phyloP scores from a whole-genome alignment of 2,888 invertebrate genomes.

The Neocrepidodera transversa region DNA sequence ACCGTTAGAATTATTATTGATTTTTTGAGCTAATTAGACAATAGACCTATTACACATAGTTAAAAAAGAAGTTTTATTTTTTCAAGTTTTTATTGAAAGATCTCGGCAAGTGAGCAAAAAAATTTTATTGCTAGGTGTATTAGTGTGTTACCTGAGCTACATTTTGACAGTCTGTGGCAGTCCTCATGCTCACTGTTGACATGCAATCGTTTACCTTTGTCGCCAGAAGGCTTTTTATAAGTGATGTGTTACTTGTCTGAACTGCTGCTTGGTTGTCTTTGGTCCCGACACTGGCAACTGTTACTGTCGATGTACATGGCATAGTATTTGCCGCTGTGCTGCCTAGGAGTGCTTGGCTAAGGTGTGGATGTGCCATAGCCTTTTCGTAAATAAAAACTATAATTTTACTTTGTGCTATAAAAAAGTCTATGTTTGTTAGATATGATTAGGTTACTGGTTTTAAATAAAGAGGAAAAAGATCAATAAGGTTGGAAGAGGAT shows the following conservation, averaged over 20 bases:
- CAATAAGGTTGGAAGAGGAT: too few species aligned
- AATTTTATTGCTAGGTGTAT: conserved; percentile 44
- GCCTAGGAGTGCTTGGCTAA: conserved; percentile 67
- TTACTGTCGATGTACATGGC: conserved; percentile 24
- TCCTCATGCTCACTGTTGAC: conserved; percentile 60
- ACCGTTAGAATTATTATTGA: too few species aligned
- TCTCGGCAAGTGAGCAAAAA: conserved; percentile 10
- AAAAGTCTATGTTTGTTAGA: too few species aligned
- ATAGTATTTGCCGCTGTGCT: conserved; percentile 42
- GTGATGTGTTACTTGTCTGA: conserved; percentile 73
- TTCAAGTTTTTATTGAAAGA: conserved; percentile 15
- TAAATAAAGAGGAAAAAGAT: too few species aligned
- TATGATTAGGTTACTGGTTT: too few species aligned
- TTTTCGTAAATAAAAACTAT: conserved; percentile 47
- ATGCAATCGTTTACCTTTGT: conserved; percentile 82
- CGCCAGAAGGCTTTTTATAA: conserved; percentile 93
- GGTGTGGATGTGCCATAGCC: conserved; percentile 69
- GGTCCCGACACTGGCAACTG: conserved; percentile 17
- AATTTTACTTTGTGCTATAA: too few species aligned
- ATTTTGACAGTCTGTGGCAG: conserved; percentile 63
- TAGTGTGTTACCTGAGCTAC: conserved; percentile 62
- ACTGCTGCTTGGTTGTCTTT: conserved; percentile 50
- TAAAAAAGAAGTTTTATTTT: too few species aligned
- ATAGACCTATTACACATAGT: too few species aligned
- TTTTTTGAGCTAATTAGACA: too few species aligned